These are phyloP conservation scores for Elgaria multicarinata DNA, from an alignment of 2,113 vertebrate species.

Conservation along the genomic window DNA sequence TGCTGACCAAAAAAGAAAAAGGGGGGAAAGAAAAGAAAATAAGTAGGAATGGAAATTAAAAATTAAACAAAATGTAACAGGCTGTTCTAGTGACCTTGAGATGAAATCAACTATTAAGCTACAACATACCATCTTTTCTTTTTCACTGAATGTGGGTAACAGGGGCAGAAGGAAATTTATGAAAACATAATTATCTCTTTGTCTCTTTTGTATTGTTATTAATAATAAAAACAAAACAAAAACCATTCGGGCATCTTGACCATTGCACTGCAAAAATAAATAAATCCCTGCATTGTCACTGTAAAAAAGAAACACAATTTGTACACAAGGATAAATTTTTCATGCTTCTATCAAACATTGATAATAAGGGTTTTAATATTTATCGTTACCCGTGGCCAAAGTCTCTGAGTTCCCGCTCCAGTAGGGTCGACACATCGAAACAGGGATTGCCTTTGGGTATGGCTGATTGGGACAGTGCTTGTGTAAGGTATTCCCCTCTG, in stretches of 20 bases:
- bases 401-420: conserved; percentile 63
- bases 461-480: conserved; percentile 66
- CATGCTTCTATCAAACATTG: conserved; percentile 79
- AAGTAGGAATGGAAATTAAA: conserved; percentile 52
- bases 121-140: conserved; percentile 32
- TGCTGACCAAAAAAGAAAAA: conserved; percentile 44
- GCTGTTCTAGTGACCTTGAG: conserved; percentile 66
- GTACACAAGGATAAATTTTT: conserved; percentile 78
- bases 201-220: conserved; percentile 34
- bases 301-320: conserved; percentile 60
- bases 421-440: conserved; percentile 54
- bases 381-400: conserved; percentile 80
- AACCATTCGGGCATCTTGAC: conserved; percentile 31
- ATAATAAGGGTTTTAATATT: conserved; percentile 83
- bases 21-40: too few species aligned
- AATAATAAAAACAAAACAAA: neutral
- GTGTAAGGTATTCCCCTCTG: conserved; percentile 66
- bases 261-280: conserved; percentile 60
- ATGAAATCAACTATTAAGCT: conserved; percentile 56
- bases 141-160: conserved; percentile 16
- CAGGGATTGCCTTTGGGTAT: conserved; percentile 76
- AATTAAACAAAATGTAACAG: conserved; percentile 43
- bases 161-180: conserved; percentile 51
- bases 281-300: conserved; percentile 50
- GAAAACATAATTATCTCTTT: conserved; percentile 67